These are phyloP conservation scores for Chaetoderma sp. DNA, from an alignment of 2,888 invertebrate species.

Conservation along the genomic window DNA sequence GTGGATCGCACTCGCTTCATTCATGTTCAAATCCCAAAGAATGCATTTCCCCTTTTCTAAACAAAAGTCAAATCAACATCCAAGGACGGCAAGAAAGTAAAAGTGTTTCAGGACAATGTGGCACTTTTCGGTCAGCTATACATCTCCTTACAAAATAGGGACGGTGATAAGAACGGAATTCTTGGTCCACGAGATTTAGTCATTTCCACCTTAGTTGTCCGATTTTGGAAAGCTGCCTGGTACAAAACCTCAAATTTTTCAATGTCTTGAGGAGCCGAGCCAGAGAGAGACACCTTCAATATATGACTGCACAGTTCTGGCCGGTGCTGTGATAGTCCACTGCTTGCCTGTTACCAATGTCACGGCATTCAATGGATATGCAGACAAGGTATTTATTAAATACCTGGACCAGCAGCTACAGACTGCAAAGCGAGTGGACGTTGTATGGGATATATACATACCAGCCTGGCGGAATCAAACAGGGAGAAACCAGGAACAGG, in stretches of 20 bases:
- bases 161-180: slow-evolving; percentile 21
- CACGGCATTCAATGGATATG: slow-evolving; percentile 38
- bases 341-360: slow-evolving; percentile 12
- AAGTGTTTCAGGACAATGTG: slow-evolving; percentile 21
- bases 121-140: slow-evolving; percentile 20
- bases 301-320: slow-evolving; percentile 25
- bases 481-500: slow-evolving; percentile 35
- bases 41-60: slow-evolving; percentile 16
- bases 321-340: slow-evolving; percentile 35
- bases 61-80: slow-evolving; percentile 7
- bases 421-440: slow-evolving; percentile 27
- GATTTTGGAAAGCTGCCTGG: slow-evolving; percentile 18
- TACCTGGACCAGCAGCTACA: slow-evolving; percentile 25
- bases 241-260: slow-evolving; percentile 14
- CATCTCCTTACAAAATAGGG: slow-evolving; percentile 15
- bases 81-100: slow-evolving; percentile 11
- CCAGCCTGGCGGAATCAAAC: slow-evolving; percentile 29
- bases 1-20: slow-evolving; percentile 14
- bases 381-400: slow-evolving; percentile 23
- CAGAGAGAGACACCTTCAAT: background rate
- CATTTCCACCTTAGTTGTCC: slow-evolving; percentile 19
- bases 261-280: background rate
- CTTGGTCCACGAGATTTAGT: slow-evolving; percentile 24
- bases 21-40: slow-evolving; percentile 17
- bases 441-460: slow-evolving; percentile 35